A percentile compares a stretch with the other conserved stretches of the same genome.
These are phyloP conservation scores for Tachycineta bicolor DNA, from an alignment of 2,113 vertebrate species.

Conservation along the genomic window DNA sequence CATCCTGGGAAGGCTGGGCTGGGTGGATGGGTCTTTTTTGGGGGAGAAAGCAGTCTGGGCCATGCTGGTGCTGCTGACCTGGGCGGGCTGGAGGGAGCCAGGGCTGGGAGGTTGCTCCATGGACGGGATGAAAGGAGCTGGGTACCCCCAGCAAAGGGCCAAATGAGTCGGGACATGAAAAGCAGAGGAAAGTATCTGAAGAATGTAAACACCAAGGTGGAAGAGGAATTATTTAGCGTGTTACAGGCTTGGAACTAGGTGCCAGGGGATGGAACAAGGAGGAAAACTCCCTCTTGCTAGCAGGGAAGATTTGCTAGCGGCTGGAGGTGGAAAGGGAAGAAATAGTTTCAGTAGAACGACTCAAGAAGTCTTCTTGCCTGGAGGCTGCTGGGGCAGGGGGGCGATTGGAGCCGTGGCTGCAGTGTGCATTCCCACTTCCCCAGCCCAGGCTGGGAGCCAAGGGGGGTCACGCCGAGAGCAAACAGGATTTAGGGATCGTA, in stretches of 20 bases:
- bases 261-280: slow-evolving; percentile 10
- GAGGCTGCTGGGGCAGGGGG: neutral
- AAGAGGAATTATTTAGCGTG: slow-evolving; percentile 62
- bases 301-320: neutral
- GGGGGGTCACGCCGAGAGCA: neutral
- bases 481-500: slow-evolving; percentile 56
- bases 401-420: neutral
- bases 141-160: slow-evolving; percentile 8
- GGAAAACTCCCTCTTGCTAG: neutral
- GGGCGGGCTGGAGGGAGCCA: neutral
- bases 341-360: neutral
- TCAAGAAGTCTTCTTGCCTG: neutral
- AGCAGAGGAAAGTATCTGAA: slow-evolving; percentile 39
- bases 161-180: slow-evolving; percentile 56
- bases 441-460: neutral
- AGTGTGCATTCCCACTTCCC: neutral
- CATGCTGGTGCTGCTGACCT: neutral
- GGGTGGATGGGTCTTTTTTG: fast-evolving
- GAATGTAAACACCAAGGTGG: slow-evolving; percentile 70
- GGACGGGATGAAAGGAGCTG: slow-evolving; percentile 3
- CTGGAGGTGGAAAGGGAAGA: neutral
- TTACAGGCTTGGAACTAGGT: slow-evolving; percentile 18
- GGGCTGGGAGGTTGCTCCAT: neutral
- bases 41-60: neutral
- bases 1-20: neutral